These are phyloP conservation scores for Pongo abelii DNA, from an alignment of 2,113 vertebrate species.

Conservation along the genomic window DNA sequence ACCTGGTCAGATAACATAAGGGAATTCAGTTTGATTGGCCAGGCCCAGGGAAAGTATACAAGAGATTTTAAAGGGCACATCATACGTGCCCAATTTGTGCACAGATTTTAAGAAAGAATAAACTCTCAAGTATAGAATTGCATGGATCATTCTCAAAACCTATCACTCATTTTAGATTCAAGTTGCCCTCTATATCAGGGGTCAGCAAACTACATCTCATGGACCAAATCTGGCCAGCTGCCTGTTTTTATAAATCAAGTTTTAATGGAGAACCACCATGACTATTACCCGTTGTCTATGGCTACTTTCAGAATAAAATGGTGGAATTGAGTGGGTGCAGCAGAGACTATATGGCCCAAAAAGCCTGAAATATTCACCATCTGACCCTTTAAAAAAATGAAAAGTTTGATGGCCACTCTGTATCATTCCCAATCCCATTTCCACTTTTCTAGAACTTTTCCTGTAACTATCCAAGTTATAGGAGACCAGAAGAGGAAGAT, in stretches of 20 bases:
- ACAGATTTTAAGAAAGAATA: slow-evolving; percentile 46
- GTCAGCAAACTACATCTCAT: background rate
- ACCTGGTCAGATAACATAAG: slow-evolving; percentile 56
- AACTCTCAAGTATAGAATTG: slow-evolving; percentile 5
- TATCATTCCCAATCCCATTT: background rate
- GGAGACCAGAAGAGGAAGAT: background rate
- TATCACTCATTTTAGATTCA: slow-evolving; percentile 26
- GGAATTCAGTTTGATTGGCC: slow-evolving; percentile 40
- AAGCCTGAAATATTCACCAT: background rate
- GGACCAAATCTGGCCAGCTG: background rate
- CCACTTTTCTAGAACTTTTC: background rate
- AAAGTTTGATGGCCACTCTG: background rate
- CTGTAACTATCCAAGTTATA: background rate
- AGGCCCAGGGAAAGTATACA: background rate
- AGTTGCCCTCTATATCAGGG: background rate
- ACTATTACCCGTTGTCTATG: background rate
- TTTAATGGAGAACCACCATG: background rate
- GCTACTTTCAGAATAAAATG: background rate
- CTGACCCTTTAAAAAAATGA: background rate
- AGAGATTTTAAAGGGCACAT: background rate
- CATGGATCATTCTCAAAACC: slow-evolving; percentile 38
- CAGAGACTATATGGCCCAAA: background rate
- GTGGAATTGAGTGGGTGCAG: background rate
- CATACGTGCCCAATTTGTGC: background rate
- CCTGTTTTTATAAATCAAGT: background rate